Evolutionary conservation across 92 coral and sea anemone genomes (phyloP).

Genomic region (Bergia sp.): DNA sequence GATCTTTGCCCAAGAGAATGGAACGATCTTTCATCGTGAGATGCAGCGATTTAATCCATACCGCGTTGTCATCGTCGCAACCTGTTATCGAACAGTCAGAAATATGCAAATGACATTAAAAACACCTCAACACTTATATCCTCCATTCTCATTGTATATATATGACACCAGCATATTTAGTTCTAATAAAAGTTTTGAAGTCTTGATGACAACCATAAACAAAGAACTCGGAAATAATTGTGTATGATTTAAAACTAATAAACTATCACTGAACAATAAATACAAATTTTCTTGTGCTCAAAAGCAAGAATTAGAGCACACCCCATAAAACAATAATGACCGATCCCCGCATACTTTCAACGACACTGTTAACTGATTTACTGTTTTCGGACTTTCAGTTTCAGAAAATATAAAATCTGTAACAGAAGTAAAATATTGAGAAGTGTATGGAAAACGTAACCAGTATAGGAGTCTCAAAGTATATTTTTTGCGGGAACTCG

Average conservation of each 20-base stretch:
- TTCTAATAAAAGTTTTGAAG: too few relatives aligned
- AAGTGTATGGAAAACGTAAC: not conserved
- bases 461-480: not conserved
- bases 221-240: not conserved
- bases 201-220: too few relatives aligned
- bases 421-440: not conserved
- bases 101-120: not conserved
- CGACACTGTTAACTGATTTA: conserved; percentile 4
- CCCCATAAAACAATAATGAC: not conserved
- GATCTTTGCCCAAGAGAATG: conserved; percentile 8
- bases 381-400: not conserved
- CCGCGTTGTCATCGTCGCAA: conserved; percentile 29
- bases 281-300: conserved; percentile 2
- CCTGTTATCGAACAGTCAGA: conserved; percentile 15
- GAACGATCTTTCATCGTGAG: conserved; percentile 41
- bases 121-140: conserved; percentile 12
- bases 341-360: not conserved
- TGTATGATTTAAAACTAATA: conserved; percentile 3
- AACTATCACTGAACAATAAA: not conserved
- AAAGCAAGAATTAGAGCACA: not conserved
- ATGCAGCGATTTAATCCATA: conserved; percentile 37
- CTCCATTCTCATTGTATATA: conserved; percentile 3
- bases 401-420: not conserved
- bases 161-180: too few relatives aligned
- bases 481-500: not conserved